Evolutionary conservation across 2,113 vertebrate species (phyloP).

Genomic region (Pluvialis apricaria): DNA sequence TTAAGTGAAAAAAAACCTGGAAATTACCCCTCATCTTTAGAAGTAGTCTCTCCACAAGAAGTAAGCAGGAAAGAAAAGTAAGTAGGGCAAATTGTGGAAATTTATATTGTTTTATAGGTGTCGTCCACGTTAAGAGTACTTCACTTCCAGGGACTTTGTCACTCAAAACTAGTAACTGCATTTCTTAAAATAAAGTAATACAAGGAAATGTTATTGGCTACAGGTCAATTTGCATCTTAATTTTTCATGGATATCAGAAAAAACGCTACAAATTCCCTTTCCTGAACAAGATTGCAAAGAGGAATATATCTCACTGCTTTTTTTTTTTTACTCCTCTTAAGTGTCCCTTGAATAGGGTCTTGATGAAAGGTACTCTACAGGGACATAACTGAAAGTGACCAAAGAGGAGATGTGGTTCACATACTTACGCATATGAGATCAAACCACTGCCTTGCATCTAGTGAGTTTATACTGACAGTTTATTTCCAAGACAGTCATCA

Average conservation of each 20-base stretch:
- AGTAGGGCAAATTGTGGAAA: neutral
- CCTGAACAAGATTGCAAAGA: neutral
- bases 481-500: conserved; percentile 41
- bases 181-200: neutral
- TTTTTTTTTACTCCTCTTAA: neutral
- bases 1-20: neutral
- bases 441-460: neutral
- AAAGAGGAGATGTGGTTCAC: neutral
- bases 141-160: neutral
- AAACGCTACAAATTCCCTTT: neutral
- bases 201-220: neutral
- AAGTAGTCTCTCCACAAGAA: neutral
- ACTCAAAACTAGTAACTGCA: neutral
- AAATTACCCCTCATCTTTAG: neutral
- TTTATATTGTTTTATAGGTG: neutral
- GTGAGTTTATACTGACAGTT: conserved; percentile 1
- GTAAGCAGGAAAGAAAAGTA: neutral
- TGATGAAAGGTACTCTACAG: neutral
- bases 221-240: neutral
- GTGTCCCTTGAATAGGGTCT: neutral
- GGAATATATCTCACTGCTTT: neutral
- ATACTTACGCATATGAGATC: neutral
- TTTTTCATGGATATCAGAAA: neutral
- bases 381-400: neutral
- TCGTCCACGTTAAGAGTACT: neutral